phyloP scores from a whole-genome alignment of 2,888 invertebrate species.

The Meloe dianella region DNA sequence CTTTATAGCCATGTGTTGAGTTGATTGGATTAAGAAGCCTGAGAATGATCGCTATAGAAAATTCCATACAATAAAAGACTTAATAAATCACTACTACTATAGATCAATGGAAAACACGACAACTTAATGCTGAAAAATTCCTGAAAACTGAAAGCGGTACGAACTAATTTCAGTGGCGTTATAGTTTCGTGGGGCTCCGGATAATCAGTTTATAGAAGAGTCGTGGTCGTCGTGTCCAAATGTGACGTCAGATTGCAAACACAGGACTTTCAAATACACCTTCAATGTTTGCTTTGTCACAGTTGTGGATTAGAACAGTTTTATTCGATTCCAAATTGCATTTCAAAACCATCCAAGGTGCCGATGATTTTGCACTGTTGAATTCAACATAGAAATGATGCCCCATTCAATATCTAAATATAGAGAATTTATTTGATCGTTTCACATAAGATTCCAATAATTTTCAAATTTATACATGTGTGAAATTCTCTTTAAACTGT shows the following conservation, averaged over 20 bases:
- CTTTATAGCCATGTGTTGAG: slow-evolving; percentile 26
- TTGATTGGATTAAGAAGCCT: slow-evolving; percentile 17
- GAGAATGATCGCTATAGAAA: slow-evolving; percentile 22
- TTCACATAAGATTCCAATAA: neutral
- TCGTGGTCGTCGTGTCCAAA: too few relatives aligned
- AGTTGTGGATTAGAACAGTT: too few relatives aligned
- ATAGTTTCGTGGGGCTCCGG: too few relatives aligned
- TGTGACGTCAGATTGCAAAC: too few relatives aligned
- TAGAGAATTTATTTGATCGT: neutral
- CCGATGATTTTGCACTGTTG: too few relatives aligned
- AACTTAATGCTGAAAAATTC: neutral
- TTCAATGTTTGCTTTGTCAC: too few relatives aligned
- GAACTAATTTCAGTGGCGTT: too few relatives aligned
- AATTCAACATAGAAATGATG: neutral
- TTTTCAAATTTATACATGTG: slow-evolving; percentile 9
- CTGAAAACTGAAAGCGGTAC: too few relatives aligned
- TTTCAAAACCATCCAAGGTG: too few relatives aligned
- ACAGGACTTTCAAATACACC: too few relatives aligned
- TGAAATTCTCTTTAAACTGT: neutral
- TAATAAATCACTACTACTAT: slow-evolving; percentile 7
- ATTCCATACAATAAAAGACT: slow-evolving; percentile 17
- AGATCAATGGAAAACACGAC: neutral
- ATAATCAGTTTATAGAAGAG: too few relatives aligned
- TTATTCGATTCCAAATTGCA: too few relatives aligned
- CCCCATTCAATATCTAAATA: neutral